Evolutionary conservation across 1,140 invertebrate genomes (phyloP).

Genomic region (Atta texana): DNA sequence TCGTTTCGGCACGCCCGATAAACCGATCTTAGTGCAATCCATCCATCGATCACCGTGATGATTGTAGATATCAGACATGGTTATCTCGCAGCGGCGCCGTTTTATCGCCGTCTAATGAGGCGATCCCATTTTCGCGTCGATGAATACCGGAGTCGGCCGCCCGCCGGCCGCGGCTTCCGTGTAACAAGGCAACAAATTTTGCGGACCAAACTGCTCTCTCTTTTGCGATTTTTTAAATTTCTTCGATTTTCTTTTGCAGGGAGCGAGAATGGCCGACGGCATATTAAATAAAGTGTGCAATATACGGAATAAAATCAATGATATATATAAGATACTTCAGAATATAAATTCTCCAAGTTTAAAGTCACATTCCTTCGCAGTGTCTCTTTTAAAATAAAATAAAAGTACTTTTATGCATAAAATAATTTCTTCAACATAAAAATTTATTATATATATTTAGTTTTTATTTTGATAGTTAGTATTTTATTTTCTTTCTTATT

Average conservation of each 20-base stretch:
- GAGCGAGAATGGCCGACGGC: not conserved
- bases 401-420: not conserved
- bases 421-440: not conserved
- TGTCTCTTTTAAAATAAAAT: not conserved
- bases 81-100: slow-evolving; percentile 12
- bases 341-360: not conserved
- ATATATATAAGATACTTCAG: not conserved
- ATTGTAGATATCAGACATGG: slow-evolving; percentile 26
- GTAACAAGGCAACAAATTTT: slow-evolving; percentile 8
- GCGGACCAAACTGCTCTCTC: not conserved
- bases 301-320: not conserved
- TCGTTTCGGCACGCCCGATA: slow-evolving; percentile 27
- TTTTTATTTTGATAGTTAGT: not conserved
- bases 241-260: not conserved
- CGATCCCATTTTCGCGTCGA: slow-evolving; percentile 24
- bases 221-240: not conserved
- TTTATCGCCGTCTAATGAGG: not conserved
- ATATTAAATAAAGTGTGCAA: not conserved
- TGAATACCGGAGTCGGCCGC: not conserved
- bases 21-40: slow-evolving; percentile 20
- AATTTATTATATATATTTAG: too few relatives aligned
- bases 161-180: not conserved
- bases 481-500: too few relatives aligned
- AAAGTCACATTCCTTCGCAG: not conserved
- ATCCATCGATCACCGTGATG: slow-evolving; percentile 44